Percentiles rank a stretch among this genome's conserved stretches.
Conservation (phyloP, 2,797 vertebrate species). For the Intellagama lesueurii region DNA sequence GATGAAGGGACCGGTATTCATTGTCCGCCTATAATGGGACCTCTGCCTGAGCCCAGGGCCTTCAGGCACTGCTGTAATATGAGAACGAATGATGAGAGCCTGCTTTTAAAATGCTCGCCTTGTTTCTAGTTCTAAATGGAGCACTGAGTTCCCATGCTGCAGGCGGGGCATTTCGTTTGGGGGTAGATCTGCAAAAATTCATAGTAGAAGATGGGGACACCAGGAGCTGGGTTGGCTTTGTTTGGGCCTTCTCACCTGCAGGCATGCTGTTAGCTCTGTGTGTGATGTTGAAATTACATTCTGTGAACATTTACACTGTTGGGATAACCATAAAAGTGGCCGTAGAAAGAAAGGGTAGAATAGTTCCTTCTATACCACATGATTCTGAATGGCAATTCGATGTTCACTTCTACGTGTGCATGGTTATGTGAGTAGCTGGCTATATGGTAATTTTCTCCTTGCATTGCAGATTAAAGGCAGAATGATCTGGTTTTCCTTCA, state of each 20-base stretch:
- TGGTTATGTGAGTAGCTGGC: no score
- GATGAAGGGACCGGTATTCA: constrained; percentile 15
- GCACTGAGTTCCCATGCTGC: constrained; percentile 5
- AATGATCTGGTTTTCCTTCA: no score
- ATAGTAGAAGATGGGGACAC: neutral
- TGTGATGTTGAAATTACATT: neutral
- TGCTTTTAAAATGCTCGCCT: neutral
- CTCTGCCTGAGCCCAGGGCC: constrained; percentile 65
- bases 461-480: no score
- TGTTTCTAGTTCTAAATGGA: constrained; percentile 58
- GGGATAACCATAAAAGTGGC: neutral
- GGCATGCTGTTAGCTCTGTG: neutral
- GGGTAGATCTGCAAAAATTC: neutral
- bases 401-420: no score
- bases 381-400: no score
- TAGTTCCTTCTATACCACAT: no score
- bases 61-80: constrained; percentile 70
- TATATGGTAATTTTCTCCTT: no score
- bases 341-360: no score
- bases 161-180: constrained; percentile 20
- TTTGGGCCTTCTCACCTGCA: neutral
- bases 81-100: neutral
- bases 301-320: neutral
- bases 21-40: constrained; percentile 49
- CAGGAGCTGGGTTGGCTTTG: neutral